phyloP scores from a whole-genome alignment of 2,113 vertebrate species.

The Odontesthes bonariensis region DNA sequence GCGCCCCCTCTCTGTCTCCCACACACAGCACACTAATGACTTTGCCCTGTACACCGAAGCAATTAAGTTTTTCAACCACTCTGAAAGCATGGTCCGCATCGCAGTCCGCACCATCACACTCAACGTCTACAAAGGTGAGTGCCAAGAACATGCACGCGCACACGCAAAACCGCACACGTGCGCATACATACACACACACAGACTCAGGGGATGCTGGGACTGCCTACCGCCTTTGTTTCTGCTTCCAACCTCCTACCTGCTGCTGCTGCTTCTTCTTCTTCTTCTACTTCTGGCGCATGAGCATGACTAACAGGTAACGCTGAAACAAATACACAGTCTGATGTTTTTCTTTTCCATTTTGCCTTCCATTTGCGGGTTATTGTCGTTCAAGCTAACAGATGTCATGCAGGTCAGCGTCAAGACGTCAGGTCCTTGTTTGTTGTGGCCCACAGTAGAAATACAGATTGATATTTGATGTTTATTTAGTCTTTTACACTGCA shows the following conservation, averaged over 20 bases:
- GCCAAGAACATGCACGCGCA: conserved; percentile 20
- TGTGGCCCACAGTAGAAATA: no score
- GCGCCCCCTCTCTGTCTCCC: conserved; percentile 76
- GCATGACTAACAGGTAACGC: conserved; percentile 65
- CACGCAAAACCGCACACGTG: background rate
- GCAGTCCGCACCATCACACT: conserved; percentile 98
- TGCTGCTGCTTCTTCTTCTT: conserved; percentile 26
- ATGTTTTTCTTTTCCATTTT: background rate
- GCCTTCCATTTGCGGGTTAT: background rate
- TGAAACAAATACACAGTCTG: conserved; percentile 1
- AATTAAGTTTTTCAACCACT: conserved; percentile 99
- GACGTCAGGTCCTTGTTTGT: no score
- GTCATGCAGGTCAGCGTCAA: background rate
- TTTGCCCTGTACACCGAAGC: conserved; percentile 99
- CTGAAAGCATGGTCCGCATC: conserved; percentile 99
- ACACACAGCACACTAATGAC: conserved; percentile 97
- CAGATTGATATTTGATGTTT: no score
- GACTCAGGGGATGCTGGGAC: conserved; percentile 22
- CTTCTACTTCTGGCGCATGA: conserved; percentile 50
- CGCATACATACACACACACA: conserved; percentile 14
- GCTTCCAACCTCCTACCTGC: conserved; percentile 27
- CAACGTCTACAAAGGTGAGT: conserved; percentile 99
- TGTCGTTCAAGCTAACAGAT: no score
- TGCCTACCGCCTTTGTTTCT: conserved; percentile 29
- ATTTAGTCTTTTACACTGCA: no score